Conservation (phyloP, 2,888 invertebrate genomes). For the Sminthurides aquaticus region DNA sequence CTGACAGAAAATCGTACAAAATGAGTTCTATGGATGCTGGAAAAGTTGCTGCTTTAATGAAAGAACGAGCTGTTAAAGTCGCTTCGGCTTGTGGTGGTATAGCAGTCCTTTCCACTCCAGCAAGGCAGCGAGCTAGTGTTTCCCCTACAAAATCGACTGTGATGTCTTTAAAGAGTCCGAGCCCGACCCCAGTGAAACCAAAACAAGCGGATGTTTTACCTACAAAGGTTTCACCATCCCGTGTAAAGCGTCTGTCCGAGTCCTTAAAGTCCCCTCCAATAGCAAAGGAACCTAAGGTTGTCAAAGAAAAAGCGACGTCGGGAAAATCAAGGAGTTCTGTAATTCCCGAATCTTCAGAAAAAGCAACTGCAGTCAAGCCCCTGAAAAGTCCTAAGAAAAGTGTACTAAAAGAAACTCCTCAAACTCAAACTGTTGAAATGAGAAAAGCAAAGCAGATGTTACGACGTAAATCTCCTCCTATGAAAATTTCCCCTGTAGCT, state of each 20-base stretch:
- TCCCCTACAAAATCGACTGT: slow-evolving; percentile 4
- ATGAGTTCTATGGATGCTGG: slow-evolving; percentile 33
- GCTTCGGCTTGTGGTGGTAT: slow-evolving; percentile 15
- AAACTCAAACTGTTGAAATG: not conserved
- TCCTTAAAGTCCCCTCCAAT: slow-evolving; percentile 16
- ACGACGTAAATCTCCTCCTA: slow-evolving; percentile 5
- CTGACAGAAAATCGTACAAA: slow-evolving; percentile 31
- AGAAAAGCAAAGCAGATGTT: not conserved
- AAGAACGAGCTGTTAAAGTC: slow-evolving; percentile 38
- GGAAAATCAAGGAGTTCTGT: not conserved
- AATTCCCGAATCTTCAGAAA: too few species aligned
- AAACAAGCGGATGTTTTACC: slow-evolving; percentile 28
- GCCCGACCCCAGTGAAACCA: slow-evolving; percentile 15
- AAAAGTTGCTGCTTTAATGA: slow-evolving; percentile 40
- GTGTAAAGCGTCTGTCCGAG: slow-evolving; percentile 7
- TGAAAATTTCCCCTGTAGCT: slow-evolving; percentile 6
- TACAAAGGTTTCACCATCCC: slow-evolving; percentile 23
- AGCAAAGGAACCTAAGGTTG: slow-evolving; percentile 1
- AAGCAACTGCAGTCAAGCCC: too few species aligned
- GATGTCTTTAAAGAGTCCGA: slow-evolving; percentile 16
- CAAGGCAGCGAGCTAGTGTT: slow-evolving; percentile 17
- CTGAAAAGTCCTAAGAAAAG: slow-evolving; percentile 10
- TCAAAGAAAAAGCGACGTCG: slow-evolving; percentile 9
- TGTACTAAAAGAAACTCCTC: slow-evolving; percentile 6
- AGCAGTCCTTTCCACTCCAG: slow-evolving; percentile 15